Percentiles rank a stretch among this genome's conserved stretches.
These are phyloP conservation scores for Cepaea nemoralis DNA, from an alignment of 1,140 invertebrate genomes.

Conservation along the genomic window DNA sequence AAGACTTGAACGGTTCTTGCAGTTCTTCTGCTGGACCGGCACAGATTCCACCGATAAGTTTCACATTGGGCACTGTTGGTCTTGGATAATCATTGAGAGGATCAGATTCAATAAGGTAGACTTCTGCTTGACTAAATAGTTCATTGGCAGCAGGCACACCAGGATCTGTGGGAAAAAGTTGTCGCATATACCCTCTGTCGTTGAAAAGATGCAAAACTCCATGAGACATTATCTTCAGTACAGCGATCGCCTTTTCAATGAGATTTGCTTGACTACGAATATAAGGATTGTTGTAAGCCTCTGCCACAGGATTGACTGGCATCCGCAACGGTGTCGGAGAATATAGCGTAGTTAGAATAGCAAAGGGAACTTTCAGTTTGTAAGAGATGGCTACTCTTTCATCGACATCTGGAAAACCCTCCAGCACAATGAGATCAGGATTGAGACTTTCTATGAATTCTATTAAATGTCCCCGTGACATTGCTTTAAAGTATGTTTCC, in stretches of 20 bases:
- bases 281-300: conserved; percentile 4
- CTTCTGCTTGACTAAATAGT: too few relatives aligned
- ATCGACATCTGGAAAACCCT: conserved; percentile 14
- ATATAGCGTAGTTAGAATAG: conserved; percentile 12
- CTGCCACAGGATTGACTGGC: not conserved
- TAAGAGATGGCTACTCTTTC: conserved; percentile 30
- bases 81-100: too few relatives aligned
- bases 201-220: not conserved
- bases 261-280: conserved; percentile 30
- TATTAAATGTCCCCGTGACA: not conserved
- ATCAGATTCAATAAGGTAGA: too few relatives aligned
- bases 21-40: too few relatives aligned
- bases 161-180: conserved; percentile 35
- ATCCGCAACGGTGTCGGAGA: not conserved
- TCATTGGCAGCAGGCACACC: too few relatives aligned
- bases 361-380: conserved; percentile 27
- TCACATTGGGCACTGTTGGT: too few relatives aligned
- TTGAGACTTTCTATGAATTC: not conserved
- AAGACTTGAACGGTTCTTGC: too few relatives aligned
- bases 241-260: not conserved
- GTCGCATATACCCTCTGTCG: not conserved
- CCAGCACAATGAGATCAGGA: conserved; percentile 40
- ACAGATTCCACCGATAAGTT: too few relatives aligned
- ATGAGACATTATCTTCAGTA: not conserved
- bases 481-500: not conserved